These are phyloP conservation scores for Augiades crinisus DNA, from an alignment of 2,888 invertebrate species.

Conservation along the genomic window DNA sequence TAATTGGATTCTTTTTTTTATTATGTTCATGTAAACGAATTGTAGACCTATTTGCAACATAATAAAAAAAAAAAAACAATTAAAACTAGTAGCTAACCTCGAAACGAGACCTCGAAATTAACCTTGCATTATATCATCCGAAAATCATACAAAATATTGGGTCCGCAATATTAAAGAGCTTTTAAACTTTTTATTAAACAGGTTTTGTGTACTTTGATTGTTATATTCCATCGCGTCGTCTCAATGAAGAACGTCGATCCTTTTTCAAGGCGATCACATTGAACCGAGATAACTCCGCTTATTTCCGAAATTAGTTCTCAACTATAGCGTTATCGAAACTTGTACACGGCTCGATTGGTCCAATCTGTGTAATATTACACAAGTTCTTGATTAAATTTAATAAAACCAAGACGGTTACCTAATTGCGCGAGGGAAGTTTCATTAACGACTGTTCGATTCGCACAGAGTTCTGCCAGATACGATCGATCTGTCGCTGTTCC, in stretches of 20 bases:
- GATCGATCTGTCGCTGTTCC: slow-evolving; percentile 52
- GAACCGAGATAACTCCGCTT: slow-evolving; percentile 68
- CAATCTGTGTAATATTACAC: slow-evolving; percentile 80
- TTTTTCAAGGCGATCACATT: slow-evolving; percentile 69
- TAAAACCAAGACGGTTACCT: slow-evolving; percentile 79
- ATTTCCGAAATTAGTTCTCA: slow-evolving; percentile 77
- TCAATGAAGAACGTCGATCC: slow-evolving; percentile 32
- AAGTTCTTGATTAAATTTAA: slow-evolving; percentile 82
- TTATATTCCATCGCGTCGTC: no score
- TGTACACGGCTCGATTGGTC: slow-evolving; percentile 74
- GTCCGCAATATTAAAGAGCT: no score
- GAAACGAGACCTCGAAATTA: no score
- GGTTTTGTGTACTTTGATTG: no score
- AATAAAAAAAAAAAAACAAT: no score
- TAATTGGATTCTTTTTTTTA: no score
- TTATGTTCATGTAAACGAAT: no score
- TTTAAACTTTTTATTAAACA: no score
- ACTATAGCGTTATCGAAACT: slow-evolving; percentile 78
- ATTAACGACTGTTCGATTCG: slow-evolving; percentile 78
- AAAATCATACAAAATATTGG: no score
- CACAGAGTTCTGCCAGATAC: slow-evolving; percentile 53
- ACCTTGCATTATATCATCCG: no score
- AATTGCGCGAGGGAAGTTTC: slow-evolving; percentile 75
- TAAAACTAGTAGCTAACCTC: no score
- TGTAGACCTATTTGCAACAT: no score